Evolutionary conservation across 2,113 vertebrate genomes (phyloP).

Genomic region (Gymnogyps californianus): DNA sequence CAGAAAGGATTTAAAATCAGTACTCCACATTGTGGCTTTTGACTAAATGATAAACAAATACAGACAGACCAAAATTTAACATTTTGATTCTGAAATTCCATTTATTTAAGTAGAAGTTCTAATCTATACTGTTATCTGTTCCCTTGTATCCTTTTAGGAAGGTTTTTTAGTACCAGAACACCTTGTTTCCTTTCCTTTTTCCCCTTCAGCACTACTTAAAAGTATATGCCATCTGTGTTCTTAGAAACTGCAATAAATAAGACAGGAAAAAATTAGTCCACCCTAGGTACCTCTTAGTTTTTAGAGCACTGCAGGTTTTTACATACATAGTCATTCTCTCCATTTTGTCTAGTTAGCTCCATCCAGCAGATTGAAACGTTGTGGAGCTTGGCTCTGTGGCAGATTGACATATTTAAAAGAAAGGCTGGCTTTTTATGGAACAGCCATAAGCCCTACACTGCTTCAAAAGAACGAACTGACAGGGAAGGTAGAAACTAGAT

Average conservation of each 20-base stretch:
- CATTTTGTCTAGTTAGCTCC: background rate
- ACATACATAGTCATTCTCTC: background rate
- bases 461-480: background rate
- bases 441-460: background rate
- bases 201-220: background rate
- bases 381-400: background rate
- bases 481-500: background rate
- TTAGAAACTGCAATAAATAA: background rate
- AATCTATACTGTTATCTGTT: background rate
- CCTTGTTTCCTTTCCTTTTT: background rate
- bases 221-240: background rate
- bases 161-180: background rate
- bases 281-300: background rate
- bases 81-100: background rate
- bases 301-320: background rate
- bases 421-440: background rate
- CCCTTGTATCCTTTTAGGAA: background rate
- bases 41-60: background rate
- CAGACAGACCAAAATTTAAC: background rate
- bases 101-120: background rate
- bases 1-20: background rate
- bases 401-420: background rate
- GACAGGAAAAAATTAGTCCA: background rate
- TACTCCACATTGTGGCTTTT: background rate
- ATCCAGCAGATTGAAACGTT: background rate